phyloP scores from a whole-genome alignment of 2,113 vertebrate genomes.

The Centrocercus urophasianus region DNA sequence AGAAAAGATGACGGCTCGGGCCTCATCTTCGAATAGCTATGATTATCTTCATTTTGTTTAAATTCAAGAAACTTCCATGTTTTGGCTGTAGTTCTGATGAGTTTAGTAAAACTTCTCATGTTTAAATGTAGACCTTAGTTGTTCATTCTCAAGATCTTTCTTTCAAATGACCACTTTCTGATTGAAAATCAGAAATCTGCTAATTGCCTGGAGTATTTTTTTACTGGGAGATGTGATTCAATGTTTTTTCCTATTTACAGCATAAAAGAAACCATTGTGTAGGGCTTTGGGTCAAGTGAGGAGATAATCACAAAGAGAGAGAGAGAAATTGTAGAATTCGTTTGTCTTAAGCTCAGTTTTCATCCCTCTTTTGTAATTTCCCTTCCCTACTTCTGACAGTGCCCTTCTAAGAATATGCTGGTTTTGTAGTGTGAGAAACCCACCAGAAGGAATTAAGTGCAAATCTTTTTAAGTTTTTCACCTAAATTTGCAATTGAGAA shows the following conservation, averaged over 20 bases:
- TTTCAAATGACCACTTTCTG: neutral
- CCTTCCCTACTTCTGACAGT: neutral
- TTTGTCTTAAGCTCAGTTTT: neutral
- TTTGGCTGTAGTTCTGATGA: neutral
- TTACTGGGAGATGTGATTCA: neutral
- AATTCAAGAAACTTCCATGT: neutral
- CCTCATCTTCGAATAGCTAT: neutral
- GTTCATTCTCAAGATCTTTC: neutral
- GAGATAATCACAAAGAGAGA: neutral
- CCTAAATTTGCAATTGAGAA: neutral
- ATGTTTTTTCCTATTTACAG: neutral
- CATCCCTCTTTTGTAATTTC: rapidly evolving
- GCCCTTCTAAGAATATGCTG: neutral
- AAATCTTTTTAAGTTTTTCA: neutral
- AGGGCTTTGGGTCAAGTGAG: neutral
- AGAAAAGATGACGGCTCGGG: neutral
- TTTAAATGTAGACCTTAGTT: neutral
- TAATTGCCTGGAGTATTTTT: neutral
- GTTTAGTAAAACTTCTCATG: neutral
- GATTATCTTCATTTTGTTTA: neutral
- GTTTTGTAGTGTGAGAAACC: neutral
- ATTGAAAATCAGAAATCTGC: neutral
- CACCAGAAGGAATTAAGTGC: neutral
- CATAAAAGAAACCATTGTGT: neutral
- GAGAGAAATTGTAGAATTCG: neutral